phyloP scores from a whole-genome alignment of 1,140 invertebrate genomes.

The Drosophila nigromelanica region DNA sequence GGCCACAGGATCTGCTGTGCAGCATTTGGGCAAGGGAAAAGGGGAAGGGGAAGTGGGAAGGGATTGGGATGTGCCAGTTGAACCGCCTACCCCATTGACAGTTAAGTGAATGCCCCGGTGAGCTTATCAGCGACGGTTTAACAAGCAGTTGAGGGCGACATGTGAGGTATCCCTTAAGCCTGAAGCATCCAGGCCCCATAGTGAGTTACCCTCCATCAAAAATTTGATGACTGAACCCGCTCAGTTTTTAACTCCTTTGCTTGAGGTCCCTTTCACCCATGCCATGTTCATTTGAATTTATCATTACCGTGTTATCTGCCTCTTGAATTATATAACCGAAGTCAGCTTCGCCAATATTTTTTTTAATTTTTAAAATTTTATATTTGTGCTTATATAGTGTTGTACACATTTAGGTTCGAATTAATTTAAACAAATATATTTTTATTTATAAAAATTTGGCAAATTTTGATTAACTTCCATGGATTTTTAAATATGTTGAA shows the following conservation, averaged over 20 bases:
- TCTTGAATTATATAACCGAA: neutral
- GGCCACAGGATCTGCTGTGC: constrained; percentile 49
- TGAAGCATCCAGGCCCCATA: neutral
- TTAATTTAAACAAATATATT: too few species aligned
- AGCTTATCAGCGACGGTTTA: constrained; percentile 37
- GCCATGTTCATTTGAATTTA: constrained; percentile 3
- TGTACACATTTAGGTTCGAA: too few species aligned
- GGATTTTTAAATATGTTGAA: too few species aligned
- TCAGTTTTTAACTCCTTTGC: neutral
- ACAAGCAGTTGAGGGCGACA: constrained; percentile 13
- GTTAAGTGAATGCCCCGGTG: constrained; percentile 41
- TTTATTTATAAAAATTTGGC: too few species aligned
- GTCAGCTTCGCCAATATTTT: neutral
- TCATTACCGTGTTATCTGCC: neutral
- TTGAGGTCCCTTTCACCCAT: neutral
- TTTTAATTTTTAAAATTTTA: neutral
- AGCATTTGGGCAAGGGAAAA: neutral
- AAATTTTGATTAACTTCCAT: too few species aligned
- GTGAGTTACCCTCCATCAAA: neutral
- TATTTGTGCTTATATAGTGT: too few species aligned
- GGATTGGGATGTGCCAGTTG: constrained; percentile 9
- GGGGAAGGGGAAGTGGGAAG: neutral
- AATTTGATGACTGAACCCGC: too few species aligned
- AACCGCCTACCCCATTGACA: constrained; percentile 45
- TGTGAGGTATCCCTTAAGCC: constrained; percentile 7